phyloP scores from a whole-genome alignment of 2,113 vertebrate species.

The Neogobius melanostomus region DNA sequence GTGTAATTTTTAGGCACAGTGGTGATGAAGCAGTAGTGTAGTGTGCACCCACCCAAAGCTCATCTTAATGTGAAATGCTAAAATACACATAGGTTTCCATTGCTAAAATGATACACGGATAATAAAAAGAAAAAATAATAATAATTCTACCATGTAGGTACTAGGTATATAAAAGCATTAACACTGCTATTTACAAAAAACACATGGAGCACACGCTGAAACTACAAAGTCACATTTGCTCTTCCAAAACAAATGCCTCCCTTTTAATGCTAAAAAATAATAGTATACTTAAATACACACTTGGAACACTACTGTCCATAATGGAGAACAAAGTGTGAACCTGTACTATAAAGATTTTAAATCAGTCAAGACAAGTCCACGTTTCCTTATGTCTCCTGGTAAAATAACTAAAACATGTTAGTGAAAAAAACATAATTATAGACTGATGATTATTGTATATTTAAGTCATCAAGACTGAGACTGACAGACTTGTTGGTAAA shows the following conservation, averaged over 20 bases:
- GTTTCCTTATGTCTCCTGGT: conserved; percentile 14
- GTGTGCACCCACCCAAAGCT: neutral
- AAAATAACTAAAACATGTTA: conserved; percentile 25
- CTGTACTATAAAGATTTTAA: conserved; percentile 25
- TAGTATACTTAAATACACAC: conserved; percentile 55
- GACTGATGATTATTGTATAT: neutral
- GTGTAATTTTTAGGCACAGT: neutral
- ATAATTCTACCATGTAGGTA: conserved; percentile 6
- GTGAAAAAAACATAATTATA: conserved; percentile 6
- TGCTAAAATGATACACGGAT: conserved; percentile 14
- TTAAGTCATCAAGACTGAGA: neutral
- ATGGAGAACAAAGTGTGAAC: conserved; percentile 56
- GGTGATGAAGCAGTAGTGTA: neutral
- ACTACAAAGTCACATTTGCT: conserved; percentile 41
- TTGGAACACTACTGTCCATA: conserved; percentile 63
- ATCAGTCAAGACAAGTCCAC: conserved; percentile 31
- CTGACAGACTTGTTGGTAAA: conserved; percentile 28
- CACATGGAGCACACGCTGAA: conserved; percentile 31
- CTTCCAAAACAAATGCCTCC: conserved; percentile 43
- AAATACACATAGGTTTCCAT: neutral
- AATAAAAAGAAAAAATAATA: neutral
- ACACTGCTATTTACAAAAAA: conserved; percentile 61
- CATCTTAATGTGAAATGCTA: neutral
- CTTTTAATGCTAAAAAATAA: conserved; percentile 66
- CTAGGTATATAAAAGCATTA: conserved; percentile 30